Conservation (phyloP, 2,888 invertebrate genomes). For the Norana najaformis region DNA sequence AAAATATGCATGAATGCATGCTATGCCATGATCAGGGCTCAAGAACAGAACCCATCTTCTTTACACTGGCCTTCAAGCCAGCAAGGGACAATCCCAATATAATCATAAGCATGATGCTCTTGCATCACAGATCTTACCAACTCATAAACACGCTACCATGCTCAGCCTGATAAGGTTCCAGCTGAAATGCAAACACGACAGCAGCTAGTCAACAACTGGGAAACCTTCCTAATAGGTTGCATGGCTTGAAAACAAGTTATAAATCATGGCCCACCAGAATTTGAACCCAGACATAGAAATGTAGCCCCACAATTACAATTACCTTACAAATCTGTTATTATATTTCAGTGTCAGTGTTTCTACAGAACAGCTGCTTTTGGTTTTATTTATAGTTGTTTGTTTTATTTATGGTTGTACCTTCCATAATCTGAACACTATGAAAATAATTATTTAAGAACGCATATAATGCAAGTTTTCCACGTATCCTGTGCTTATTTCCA, state of each 20-base stretch:
- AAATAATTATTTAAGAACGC: not conserved
- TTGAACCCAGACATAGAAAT: too few relatives aligned
- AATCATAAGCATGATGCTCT: not conserved
- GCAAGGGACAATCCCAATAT: not conserved
- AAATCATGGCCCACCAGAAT: too few relatives aligned
- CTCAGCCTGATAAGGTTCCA: too few relatives aligned
- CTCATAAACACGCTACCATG: too few relatives aligned
- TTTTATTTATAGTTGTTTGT: too few relatives aligned
- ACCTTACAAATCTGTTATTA: too few relatives aligned
- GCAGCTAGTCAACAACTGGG: too few relatives aligned
- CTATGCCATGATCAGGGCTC: not conserved
- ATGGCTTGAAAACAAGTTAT: too few relatives aligned
- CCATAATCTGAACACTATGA: not conserved
- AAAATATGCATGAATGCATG: not conserved
- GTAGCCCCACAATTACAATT: too few relatives aligned
- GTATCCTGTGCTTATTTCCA: not conserved
- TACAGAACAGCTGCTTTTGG: not conserved
- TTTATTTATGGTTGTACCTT: not conserved
- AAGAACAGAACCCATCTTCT: not conserved
- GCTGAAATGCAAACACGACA: too few relatives aligned
- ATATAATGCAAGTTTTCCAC: not conserved
- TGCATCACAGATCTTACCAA: not conserved
- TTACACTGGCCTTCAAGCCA: not conserved
- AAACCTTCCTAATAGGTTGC: too few relatives aligned
- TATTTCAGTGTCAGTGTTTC: not conserved